Evolutionary conservation across 2,888 invertebrate species (phyloP).

Genomic region (Agonopterix alstromeriana): DNA sequence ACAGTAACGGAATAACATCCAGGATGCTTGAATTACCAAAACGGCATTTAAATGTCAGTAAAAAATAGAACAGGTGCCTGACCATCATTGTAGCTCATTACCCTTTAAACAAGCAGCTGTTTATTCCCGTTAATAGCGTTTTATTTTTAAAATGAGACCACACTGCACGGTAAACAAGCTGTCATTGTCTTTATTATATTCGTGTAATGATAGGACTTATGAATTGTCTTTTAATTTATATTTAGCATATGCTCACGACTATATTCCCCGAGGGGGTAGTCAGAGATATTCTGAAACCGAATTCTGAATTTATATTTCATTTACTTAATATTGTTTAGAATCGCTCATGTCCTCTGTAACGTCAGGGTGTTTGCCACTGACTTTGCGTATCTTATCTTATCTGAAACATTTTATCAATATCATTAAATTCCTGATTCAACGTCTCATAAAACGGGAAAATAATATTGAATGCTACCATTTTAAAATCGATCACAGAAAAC

Average conservation of each 20-base stretch:
- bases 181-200: too few species aligned
- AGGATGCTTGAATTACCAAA: conserved; percentile 2
- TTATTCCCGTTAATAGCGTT: conserved; percentile 26
- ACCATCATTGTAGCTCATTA: conserved; percentile 27
- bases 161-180: conserved; percentile 2
- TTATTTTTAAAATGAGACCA: conserved; percentile 21
- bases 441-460: neutral
- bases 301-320: too few species aligned
- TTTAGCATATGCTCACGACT: too few species aligned
- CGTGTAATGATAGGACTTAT: too few species aligned
- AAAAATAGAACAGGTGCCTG: conserved; percentile 34
- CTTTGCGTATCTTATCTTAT: neutral
- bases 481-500: too few species aligned
- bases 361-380: conserved; percentile 3
- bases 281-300: too few species aligned
- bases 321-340: too few species aligned
- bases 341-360: neutral
- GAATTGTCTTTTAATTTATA: too few species aligned
- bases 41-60: conserved; percentile 23
- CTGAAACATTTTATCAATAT: neutral
- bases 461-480: too few species aligned
- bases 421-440: neutral
- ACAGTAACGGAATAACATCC: too few species aligned
- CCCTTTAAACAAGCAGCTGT: conserved; percentile 35
- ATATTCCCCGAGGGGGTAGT: too few species aligned